Evolutionary conservation across 2,888 invertebrate species (phyloP).

Genomic region (Nymphalis polychloros): DNA sequence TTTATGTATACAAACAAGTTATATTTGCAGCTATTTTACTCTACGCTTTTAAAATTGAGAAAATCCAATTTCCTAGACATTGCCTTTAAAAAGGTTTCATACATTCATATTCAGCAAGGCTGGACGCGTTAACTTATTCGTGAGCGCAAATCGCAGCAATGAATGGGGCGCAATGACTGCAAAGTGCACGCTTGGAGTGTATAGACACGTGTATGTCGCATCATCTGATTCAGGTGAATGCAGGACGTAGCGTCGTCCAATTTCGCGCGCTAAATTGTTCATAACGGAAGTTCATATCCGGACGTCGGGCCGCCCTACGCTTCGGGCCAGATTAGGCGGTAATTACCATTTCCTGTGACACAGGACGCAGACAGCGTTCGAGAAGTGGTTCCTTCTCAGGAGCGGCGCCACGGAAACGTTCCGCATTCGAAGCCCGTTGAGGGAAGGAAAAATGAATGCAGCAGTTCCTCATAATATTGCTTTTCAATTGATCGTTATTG

Average conservation of each 20-base stretch:
- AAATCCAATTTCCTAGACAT: conserved; percentile 62
- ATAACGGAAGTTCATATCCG: conserved; percentile 94
- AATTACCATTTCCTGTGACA: conserved; percentile 82
- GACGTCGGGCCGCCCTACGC: conserved; percentile 79
- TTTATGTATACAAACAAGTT: not conserved
- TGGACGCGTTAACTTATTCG: conserved; percentile 57
- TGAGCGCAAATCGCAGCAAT: conserved; percentile 52
- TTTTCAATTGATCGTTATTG: conserved; percentile 36
- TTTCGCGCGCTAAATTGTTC: conserved; percentile 89
- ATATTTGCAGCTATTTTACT: conserved; percentile 34
- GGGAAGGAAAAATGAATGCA: conserved; percentile 58
- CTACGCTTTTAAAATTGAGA: conserved; percentile 55
- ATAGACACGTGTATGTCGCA: conserved; percentile 56
- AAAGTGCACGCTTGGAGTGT: conserved; percentile 44
- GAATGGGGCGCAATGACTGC: conserved; percentile 57
- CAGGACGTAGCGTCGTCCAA: conserved; percentile 79
- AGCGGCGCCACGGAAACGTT: conserved; percentile 52
- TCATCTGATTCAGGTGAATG: conserved; percentile 68
- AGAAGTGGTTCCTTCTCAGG: conserved; percentile 56
- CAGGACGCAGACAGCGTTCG: conserved; percentile 73
- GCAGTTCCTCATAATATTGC: conserved; percentile 46
- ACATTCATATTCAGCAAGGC: conserved; percentile 59
- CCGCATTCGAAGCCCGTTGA: conserved; percentile 48
- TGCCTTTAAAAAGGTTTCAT: conserved; percentile 58
- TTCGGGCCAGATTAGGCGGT: conserved; percentile 82